These are phyloP conservation scores for Coptodon bakossiorum DNA, from an alignment of 2,113 vertebrate species.

Conservation along the genomic window DNA sequence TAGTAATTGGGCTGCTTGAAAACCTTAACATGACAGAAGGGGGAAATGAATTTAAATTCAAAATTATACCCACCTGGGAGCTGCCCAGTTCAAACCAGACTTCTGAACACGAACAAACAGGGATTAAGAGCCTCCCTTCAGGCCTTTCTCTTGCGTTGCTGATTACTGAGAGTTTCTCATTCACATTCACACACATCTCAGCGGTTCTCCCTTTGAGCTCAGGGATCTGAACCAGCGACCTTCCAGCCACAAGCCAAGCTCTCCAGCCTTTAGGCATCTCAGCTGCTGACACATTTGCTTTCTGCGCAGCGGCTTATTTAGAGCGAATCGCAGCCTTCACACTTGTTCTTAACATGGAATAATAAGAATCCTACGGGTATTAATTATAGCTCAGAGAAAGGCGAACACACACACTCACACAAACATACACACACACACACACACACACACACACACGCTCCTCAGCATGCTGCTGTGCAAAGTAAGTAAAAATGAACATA, in stretches of 20 bases:
- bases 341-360: slow-evolving; percentile 16
- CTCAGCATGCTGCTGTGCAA: background rate
- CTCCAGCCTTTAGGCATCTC: background rate
- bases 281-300: background rate
- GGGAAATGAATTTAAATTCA: background rate
- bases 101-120: background rate
- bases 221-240: slow-evolving; percentile 27
- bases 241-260: background rate
- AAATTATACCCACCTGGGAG: background rate
- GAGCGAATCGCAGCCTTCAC: slow-evolving; percentile 12
- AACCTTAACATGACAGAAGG: background rate
- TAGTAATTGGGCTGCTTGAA: background rate
- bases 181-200: background rate
- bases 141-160: background rate
- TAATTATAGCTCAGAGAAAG: slow-evolving; percentile 36
- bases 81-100: background rate
- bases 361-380: slow-evolving; percentile 53
- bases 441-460: background rate
- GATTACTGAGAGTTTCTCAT: background rate
- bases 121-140: background rate
- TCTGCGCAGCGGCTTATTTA: slow-evolving; percentile 2
- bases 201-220: background rate
- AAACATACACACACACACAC: background rate
- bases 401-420: background rate
- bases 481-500: background rate